A percentile compares a stretch with the other conserved stretches of the same genome.
Evolutionary conservation across 2,888 invertebrate species (phyloP).

Genomic region (Gryllus longicercus): DNA sequence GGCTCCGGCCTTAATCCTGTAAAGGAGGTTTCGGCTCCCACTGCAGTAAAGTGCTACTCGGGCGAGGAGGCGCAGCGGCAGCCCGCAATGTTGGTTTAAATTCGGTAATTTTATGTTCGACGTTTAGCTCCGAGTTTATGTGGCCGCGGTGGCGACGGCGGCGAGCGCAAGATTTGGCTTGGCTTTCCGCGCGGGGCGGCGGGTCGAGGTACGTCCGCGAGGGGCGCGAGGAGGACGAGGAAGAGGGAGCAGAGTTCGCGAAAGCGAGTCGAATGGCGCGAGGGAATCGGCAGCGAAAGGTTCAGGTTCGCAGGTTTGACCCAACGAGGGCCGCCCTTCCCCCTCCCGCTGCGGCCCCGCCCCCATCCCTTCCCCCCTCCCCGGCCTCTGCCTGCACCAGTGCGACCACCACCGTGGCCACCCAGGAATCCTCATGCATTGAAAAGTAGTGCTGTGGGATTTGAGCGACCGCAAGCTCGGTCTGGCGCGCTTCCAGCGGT

Average conservation of each 20-base stretch:
- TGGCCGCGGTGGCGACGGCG: neutral
- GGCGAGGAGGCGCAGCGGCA: neutral
- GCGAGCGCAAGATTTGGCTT: neutral
- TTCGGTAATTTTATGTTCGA: constrained; percentile 17
- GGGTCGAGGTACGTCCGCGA: neutral
- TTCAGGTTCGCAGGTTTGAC: too few relatives aligned
- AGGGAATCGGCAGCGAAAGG: neutral
- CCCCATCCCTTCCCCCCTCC: neutral
- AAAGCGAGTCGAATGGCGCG: neutral
- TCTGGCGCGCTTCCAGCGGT: constrained; percentile 1
- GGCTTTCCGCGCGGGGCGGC: neutral
- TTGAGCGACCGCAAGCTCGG: constrained; percentile 6
- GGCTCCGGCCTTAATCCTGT: neutral
- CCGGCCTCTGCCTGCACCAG: neutral
- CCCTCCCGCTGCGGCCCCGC: too few relatives aligned
- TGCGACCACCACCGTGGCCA: neutral
- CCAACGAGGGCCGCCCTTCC: too few relatives aligned
- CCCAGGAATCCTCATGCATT: constrained; percentile 17
- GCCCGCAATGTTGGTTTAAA: constrained; percentile 4
- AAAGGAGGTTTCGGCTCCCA: neutral
- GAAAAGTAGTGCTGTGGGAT: constrained; percentile 17
- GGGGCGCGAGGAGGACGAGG: neutral
- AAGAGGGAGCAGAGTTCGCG: neutral
- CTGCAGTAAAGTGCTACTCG: constrained; percentile 17
- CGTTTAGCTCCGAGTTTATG: neutral